A percentile compares a stretch with the other conserved stretches of the same genome.
These are phyloP conservation scores for Zhengitettix transpicula DNA, from an alignment of 2,888 invertebrate genomes.

Conservation along the genomic window DNA sequence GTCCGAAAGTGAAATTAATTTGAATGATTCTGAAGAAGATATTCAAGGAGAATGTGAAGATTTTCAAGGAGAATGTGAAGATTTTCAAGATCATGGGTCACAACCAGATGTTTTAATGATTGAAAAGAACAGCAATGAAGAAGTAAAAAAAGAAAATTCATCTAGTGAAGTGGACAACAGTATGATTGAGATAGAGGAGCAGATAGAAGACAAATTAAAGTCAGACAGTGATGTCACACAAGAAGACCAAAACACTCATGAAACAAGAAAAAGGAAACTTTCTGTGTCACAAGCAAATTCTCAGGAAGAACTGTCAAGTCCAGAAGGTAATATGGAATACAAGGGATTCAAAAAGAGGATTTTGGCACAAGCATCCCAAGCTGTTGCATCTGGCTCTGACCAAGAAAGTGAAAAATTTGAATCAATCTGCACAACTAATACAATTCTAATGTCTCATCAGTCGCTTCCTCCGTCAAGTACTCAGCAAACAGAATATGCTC, in stretches of 20 bases:
- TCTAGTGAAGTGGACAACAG: not conserved
- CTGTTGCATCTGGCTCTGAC: not conserved
- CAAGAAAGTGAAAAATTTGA: not conserved
- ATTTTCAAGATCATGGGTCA: not conserved
- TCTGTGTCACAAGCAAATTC: not conserved
- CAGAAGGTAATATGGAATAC: not conserved
- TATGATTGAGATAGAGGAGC: not conserved
- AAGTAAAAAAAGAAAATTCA: constrained; percentile 10
- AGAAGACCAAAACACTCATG: not conserved
- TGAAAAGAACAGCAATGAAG: constrained; percentile 1
- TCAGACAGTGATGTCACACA: too few relatives aligned
- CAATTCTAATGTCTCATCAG: constrained; percentile 1
- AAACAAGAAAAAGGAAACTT: not conserved
- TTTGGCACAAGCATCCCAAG: constrained; percentile 3
- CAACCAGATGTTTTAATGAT: not conserved
- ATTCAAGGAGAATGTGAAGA: not conserved
- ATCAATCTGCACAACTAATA: not conserved
- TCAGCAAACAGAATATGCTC: constrained; percentile 39
- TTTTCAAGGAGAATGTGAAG: not conserved
- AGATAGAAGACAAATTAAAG: too few relatives aligned
- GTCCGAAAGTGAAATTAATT: not conserved
- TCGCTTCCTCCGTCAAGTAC: constrained; percentile 5
- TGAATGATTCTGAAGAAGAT: not conserved
- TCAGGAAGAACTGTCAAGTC: not conserved
- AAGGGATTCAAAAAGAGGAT: constrained; percentile 9